Base-by-base conservation (phyloP, 2,888 invertebrate species). In the Pseudoips prasinana region DNA sequence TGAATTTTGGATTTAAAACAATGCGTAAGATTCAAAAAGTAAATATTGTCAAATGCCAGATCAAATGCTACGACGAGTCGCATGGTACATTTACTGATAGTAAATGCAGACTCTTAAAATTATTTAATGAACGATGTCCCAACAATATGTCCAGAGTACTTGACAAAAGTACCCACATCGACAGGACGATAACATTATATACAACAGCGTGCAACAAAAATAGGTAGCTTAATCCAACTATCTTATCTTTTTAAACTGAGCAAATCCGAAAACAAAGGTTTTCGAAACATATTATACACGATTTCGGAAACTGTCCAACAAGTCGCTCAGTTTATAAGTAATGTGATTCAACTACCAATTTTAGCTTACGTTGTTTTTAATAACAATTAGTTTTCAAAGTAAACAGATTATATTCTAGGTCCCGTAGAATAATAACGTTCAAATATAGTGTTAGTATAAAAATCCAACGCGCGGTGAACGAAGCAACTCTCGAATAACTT, bases 31-130 rank as follows among this genome's bases (percentile, higher is more conserved):
- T 64, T 59, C 57, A 59, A 45, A 49, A 43, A 39, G 48, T 46
- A 58, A 34, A 55, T 45, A 50, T 45, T 60, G 54, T 50, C 53
- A 51, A 58, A 58, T 51, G 51, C 52, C 62, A 66, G 66, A 63
- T 64, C 64, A 51, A 53, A 40, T 34, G 30, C 34, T 25, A 40
- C 33, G 34, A 20, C 34, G 22, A 37, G 25, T 8, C 11, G 25
- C 28, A 8, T 27, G 8, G 22, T 20, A 5, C 14, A 14, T 14
- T 5, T 14, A 14, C 14, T 14, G n/a, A n/a, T n/a, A n/a, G n/a
- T n/a, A n/a, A n/a, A n/a, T n/a, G 3, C 14, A 14, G 14, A 14
- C 31, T 35, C 24, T 28, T 26, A 26, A 38, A 24, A 39, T 38
- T 43, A 36, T 22, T 33, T 25, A 22, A 39, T 46, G 17, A 40